Evolutionary conservation across 2,113 vertebrate genomes (phyloP), one percentile per base, ranked within the genome.

Genomic region (Dicentrarchus labrax): DNA sequence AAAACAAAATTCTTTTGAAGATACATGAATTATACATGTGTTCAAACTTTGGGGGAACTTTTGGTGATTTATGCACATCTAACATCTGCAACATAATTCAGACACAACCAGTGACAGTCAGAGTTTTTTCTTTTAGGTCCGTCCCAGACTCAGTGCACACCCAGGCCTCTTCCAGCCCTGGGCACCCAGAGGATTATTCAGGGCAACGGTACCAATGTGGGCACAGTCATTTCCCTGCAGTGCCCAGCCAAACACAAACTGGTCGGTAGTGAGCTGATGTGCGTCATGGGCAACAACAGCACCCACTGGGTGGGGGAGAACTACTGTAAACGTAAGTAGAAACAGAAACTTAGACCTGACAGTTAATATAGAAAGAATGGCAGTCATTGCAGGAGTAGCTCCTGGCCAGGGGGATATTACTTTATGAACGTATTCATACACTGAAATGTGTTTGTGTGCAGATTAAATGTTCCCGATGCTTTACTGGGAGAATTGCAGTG

Each of bases 311-410:
- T 92, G 50, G 96, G 95, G 0, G 92, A 90, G 6, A 87, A 82
- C 8, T 87, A 91, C 77, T 99, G 98, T 90, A 96, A 95, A 89
- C 79, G 98, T 99, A 95, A 96, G 97, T 67, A 72, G 17, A 50
- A 71, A 82, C 15, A 6, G 2, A 84, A 0, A 60, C 16, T 9
- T 56, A 45, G 16, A 68, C 19, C 50, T 61, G n/a, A 54, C 39
- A 66, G 61, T 38, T 36, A 67, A 50, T 57, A 19, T 17, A 66
- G 30, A 68, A 61, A 57, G 2, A 87, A 57, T 54, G 48, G 6
- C 11, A 19, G 1, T 75, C 21, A 21, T 16, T 39, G 54, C 21
- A 15, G 30, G 64, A 54, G 11, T 64, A 12, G 16, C 6, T 66
- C 36, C 8, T 15, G 56, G 13, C 45, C 22, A 30, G 36, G 48